Base-by-base conservation (phyloP, 2,888 invertebrate genomes). In the Epistrophella euchroma region DNA sequence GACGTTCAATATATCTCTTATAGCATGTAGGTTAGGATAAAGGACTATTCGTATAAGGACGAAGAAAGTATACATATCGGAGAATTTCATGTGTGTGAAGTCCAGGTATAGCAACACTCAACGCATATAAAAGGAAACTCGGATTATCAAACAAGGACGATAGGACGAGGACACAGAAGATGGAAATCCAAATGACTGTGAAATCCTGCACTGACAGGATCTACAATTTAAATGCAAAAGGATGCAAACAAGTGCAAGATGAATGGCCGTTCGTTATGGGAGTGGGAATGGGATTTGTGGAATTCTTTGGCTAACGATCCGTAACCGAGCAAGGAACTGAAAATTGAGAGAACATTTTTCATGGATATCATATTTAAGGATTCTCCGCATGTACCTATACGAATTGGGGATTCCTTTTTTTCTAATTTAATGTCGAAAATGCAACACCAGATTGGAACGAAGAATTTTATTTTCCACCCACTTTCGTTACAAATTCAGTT, bases 251-350 rank as follows among this genome's bases (percentile, higher is more conserved):
- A 87, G 83, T 87, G 87, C 75, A 79, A 83, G 83, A 87, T 75
- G 79, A 75, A 83, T 83, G 83, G 75, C 78, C 83, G 72, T 79
- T 83, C 87, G 87, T 87, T 87, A 78, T 87, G 87, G 87, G 87
- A 87, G 78, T 83, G 83, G 68, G 17, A 74, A 64, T 56, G 47
- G 70, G 50, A 77, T 70, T 77, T 70, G 37, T 25, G 70, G 56
- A 77, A 73, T 77, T 74, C 45, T 28, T n/a, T 58, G 32, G 17
- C 72, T 76, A 81, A 85, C 81, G 81, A 85, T 77, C 76, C 75
- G 81, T 86, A 81, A 73, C 86, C 45, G 86, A 77, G 43, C 64
- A 72, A 43, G 52, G 43, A 50, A 55, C 56, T 40, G 6, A 58
- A 58, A 50, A 40, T 17, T 68, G 47, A 47, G 45, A 66, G 19